Evolutionary conservation across 2,888 invertebrate species (phyloP).

Genomic region (Lissocephala sabroskyi): DNA sequence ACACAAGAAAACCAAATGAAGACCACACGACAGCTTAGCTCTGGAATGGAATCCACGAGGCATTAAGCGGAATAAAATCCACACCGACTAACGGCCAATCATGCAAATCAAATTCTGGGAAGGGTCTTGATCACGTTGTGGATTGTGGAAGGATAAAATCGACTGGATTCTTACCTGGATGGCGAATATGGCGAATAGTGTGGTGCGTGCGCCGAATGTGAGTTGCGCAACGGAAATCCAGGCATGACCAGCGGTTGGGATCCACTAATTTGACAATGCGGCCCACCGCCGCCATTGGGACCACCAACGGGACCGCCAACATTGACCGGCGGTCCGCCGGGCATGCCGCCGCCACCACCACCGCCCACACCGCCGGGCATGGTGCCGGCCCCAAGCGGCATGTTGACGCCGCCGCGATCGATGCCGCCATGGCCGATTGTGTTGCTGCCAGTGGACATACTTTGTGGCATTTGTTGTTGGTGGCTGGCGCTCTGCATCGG

Average conservation of each 20-base stretch:
- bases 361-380: slow-evolving; percentile 55
- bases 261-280: slow-evolving; percentile 78
- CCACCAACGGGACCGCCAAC: no score
- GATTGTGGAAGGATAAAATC: no score
- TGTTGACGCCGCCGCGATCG: slow-evolving; percentile 61
- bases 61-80: no score
- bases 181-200: slow-evolving; percentile 93
- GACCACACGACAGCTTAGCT: no score
- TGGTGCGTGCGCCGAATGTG: slow-evolving; percentile 78
- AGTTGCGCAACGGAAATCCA: slow-evolving; percentile 85
- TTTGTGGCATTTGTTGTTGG: slow-evolving; percentile 73
- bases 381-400: slow-evolving; percentile 56
- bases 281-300: slow-evolving; percentile 36
- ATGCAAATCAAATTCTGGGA: no score
- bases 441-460: slow-evolving; percentile 78
- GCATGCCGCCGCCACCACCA: slow-evolving; percentile 43
- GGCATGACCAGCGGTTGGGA: slow-evolving; percentile 89
- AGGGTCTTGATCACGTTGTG: no score
- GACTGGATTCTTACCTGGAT: slow-evolving; percentile 79
- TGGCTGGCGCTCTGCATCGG: slow-evolving; percentile 67
- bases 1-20: no score
- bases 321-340: slow-evolving; percentile 38
- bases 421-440: slow-evolving; percentile 73
- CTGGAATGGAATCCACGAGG: no score
- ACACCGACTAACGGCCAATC: no score